Conservation (phyloP, 2,113 vertebrate genomes). For the Notothenia rossii region DNA sequence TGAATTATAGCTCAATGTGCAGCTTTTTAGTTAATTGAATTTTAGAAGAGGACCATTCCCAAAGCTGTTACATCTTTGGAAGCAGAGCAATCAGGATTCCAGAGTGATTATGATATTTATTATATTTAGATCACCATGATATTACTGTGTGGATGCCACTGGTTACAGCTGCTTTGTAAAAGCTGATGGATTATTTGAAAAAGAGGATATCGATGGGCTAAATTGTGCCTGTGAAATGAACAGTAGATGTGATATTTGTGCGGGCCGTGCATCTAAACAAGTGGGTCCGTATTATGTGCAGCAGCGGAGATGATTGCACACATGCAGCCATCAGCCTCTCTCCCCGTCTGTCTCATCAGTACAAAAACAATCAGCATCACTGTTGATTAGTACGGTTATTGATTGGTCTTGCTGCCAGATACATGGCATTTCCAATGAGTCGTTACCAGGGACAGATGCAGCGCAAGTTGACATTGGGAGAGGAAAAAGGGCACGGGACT, state of each 20-base stretch:
- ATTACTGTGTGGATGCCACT: conserved; percentile 18
- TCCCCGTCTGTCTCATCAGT: conserved; percentile 66
- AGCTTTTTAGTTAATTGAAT: conserved; percentile 83
- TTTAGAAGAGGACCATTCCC: conserved; percentile 67
- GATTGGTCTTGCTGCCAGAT: conserved; percentile 80
- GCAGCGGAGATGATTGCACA: conserved; percentile 38
- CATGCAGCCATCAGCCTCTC: conserved; percentile 46
- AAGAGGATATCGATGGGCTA: conserved; percentile 32
- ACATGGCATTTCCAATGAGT: conserved; percentile 66
- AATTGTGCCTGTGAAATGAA: conserved; percentile 63
- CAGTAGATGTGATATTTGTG: conserved; percentile 15
- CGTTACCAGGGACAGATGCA: conserved; percentile 69
- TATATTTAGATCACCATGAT: conserved; percentile 33
- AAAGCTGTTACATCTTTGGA: conserved; percentile 57
- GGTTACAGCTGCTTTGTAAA: conserved; percentile 8
- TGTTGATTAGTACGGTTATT: conserved; percentile 83
- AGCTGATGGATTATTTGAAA: conserved; percentile 49
- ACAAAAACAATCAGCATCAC: conserved; percentile 78
- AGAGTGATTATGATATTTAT: conserved; percentile 56
- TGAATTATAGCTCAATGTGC: conserved; percentile 71
- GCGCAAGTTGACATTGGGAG: conserved; percentile 76
- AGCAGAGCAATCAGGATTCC: conserved; percentile 44
- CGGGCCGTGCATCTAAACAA: not conserved
- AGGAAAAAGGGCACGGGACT: conserved; percentile 51
- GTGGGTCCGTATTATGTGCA: conserved; percentile 7